These are phyloP conservation scores for Promerops cafer DNA, from an alignment of 2,113 vertebrate genomes.

Conservation along the genomic window DNA sequence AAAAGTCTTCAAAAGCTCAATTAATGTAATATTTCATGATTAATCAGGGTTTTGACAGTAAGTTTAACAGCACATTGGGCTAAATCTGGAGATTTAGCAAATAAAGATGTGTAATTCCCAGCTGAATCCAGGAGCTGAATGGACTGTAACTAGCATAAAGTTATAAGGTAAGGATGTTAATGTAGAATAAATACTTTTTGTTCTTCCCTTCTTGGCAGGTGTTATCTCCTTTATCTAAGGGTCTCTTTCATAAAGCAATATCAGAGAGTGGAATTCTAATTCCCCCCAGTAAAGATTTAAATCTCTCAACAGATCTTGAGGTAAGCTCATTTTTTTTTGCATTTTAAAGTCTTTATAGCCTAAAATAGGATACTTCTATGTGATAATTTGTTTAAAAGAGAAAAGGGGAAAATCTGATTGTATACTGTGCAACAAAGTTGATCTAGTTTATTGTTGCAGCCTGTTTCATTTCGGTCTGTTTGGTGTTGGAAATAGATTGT, in stretches of 20 bases:
- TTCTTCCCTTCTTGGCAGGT: slow-evolving; percentile 6
- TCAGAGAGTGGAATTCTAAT: slow-evolving; percentile 39
- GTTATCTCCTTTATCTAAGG: slow-evolving; percentile 45
- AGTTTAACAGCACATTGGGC: neutral
- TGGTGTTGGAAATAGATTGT: neutral
- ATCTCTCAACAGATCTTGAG: neutral
- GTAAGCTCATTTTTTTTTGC: neutral
- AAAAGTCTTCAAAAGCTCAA: neutral
- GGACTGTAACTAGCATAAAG: neutral
- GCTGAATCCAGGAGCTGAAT: neutral
- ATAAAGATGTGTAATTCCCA: neutral
- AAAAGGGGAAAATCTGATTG: neutral
- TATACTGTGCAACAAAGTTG: neutral
- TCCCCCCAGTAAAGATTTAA: neutral
- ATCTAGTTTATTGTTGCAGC: neutral
- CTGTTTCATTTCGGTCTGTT: neutral
- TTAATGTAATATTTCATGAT: neutral
- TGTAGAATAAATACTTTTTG: neutral
- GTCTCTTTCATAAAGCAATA: slow-evolving; percentile 54
- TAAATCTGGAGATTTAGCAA: neutral
- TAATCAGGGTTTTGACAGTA: neutral
- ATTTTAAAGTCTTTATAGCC: neutral
- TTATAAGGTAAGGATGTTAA: neutral
- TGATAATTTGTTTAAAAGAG: neutral
- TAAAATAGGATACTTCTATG: neutral